These are phyloP conservation scores for Leptinotarsa texana DNA, from an alignment of 1,140 invertebrate species.

Conservation along the genomic window DNA sequence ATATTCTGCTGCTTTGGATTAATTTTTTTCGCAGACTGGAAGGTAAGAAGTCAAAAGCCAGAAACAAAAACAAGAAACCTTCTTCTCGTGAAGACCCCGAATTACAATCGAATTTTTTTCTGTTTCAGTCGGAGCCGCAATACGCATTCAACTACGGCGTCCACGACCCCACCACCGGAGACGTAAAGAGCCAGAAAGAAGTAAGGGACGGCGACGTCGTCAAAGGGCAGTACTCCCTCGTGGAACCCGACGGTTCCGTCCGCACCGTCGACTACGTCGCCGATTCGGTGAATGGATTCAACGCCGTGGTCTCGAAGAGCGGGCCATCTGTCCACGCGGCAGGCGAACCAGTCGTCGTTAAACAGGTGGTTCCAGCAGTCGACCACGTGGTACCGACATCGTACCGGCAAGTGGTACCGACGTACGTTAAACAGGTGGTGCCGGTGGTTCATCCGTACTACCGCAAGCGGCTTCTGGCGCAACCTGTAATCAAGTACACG, in stretches of 20 bases:
- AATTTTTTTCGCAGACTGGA: too few relatives aligned
- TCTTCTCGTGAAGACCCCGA: too few relatives aligned
- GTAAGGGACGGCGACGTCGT: slow-evolving; percentile 68
- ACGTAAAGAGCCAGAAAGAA: slow-evolving; percentile 70
- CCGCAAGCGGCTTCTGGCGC: neutral
- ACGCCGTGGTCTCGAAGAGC: slow-evolving; percentile 37
- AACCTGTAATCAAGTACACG: slow-evolving; percentile 34
- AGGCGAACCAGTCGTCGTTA: slow-evolving; percentile 8
- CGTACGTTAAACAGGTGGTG: slow-evolving; percentile 27
- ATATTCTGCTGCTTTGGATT: too few relatives aligned
- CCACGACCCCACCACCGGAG: slow-evolving; percentile 72
- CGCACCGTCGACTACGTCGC: slow-evolving; percentile 76
- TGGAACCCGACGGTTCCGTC: slow-evolving; percentile 77
- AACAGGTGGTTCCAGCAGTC: slow-evolving; percentile 26
- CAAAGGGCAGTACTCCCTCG: slow-evolving; percentile 74
- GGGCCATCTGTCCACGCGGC: slow-evolving; percentile 33
- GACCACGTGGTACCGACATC: slow-evolving; percentile 4
- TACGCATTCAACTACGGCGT: slow-evolving; percentile 76
- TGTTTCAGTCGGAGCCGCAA: slow-evolving; percentile 62
- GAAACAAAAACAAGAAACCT: too few relatives aligned
- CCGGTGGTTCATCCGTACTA: slow-evolving; percentile 20
- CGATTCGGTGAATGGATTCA: slow-evolving; percentile 55
- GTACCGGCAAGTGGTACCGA: slow-evolving; percentile 19
- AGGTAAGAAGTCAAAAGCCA: too few relatives aligned
- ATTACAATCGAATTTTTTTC: too few relatives aligned